phyloP scores from a whole-genome alignment of 2,113 vertebrate genomes.

The Coptodon rendalli region DNA sequence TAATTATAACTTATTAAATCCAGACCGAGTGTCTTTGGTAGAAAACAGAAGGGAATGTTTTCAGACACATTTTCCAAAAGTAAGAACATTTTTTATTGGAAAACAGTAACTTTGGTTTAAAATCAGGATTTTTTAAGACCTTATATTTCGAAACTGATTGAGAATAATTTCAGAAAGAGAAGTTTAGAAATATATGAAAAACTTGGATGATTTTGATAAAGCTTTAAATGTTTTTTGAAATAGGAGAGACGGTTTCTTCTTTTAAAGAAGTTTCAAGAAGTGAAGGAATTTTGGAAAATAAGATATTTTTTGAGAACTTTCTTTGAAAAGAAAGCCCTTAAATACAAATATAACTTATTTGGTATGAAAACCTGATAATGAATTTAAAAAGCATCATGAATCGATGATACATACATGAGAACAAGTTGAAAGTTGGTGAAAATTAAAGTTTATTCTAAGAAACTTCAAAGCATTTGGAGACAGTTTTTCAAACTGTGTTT shows the following conservation, averaged over 20 bases:
- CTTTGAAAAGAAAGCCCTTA: background rate
- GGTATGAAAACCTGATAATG: background rate
- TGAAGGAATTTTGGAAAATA: background rate
- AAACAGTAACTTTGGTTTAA: background rate
- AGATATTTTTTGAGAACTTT: background rate
- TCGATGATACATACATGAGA: background rate
- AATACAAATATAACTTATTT: background rate
- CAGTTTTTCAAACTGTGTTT: background rate
- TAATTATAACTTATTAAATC: background rate
- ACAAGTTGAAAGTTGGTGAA: background rate
- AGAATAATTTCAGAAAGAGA: background rate
- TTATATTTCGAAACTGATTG: background rate
- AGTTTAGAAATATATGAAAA: background rate
- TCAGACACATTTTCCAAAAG: background rate
- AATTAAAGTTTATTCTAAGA: background rate
- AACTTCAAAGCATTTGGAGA: background rate
- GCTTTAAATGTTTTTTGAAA: background rate
- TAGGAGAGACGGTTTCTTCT: rapidly evolving
- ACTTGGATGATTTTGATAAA: background rate
- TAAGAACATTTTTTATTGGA: background rate
- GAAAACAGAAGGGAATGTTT: background rate
- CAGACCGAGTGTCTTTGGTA: background rate
- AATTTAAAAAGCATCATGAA: rapidly evolving
- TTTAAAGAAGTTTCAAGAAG: background rate
- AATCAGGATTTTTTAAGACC: rapidly evolving